Conservation (phyloP, 2,888 invertebrate genomes). For the Sphaerophoria taeniata region DNA sequence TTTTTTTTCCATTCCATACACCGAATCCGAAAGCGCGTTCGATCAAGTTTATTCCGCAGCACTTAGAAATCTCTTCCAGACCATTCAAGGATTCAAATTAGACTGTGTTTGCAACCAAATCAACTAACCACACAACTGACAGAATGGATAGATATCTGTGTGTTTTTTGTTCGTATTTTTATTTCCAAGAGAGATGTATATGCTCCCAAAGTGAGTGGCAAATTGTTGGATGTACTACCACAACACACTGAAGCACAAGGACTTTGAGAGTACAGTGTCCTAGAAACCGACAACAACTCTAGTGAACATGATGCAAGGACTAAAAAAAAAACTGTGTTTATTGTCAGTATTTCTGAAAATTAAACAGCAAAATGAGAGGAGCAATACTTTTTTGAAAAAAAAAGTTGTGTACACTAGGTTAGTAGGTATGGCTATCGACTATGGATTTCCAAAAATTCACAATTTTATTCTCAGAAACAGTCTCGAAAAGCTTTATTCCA, state of each 20-base stretch:
- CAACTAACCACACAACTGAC: constrained; percentile 71
- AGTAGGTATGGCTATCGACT: constrained; percentile 37
- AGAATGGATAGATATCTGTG: constrained; percentile 69
- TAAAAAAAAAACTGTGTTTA: constrained; percentile 57
- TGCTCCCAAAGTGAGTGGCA: constrained; percentile 71
- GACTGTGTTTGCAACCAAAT: constrained; percentile 67
- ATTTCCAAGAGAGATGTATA: constrained; percentile 64
- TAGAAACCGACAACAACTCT: constrained; percentile 66
- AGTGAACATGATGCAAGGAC: constrained; percentile 48
- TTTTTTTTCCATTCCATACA: background rate
- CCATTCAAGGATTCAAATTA: constrained; percentile 60
- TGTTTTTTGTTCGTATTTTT: constrained; percentile 48
- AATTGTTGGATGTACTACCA: constrained; percentile 71
- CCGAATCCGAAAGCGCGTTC: constrained; percentile 42
- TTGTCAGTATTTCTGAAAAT: constrained; percentile 59
- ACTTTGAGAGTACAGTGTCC: constrained; percentile 68
- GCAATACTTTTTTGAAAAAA: constrained; percentile 31
- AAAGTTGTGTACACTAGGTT: constrained; percentile 64
- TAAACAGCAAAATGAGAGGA: constrained; percentile 58
- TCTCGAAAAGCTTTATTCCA: background rate
- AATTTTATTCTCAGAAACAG: constrained; percentile 4
- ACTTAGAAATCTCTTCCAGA: constrained; percentile 46
- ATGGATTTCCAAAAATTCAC: constrained; percentile 34
- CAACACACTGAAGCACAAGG: constrained; percentile 61
- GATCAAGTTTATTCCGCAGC: constrained; percentile 5